Evolutionary conservation across 23 tunicate genomes (phyloP).

Genomic region (Botrylloides violaceus): DNA sequence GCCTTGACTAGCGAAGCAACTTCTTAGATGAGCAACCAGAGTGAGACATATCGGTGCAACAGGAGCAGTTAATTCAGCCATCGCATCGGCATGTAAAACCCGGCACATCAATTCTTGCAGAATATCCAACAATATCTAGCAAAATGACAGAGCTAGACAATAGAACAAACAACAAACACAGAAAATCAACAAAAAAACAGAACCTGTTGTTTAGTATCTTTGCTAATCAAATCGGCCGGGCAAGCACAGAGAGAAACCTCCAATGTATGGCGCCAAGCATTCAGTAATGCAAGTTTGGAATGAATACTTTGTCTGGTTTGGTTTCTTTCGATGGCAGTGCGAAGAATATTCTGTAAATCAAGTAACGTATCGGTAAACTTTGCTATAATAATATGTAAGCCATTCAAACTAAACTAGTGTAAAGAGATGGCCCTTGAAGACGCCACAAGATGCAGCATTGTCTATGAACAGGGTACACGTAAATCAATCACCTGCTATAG

Average conservation of each 20-base stretch:
- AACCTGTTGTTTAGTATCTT: conserved; percentile 56
- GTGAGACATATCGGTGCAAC: conserved; percentile 51
- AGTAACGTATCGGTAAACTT: too few species aligned
- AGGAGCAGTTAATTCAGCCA: conserved; percentile 58
- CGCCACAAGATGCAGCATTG: too few species aligned
- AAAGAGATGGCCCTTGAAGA: too few species aligned
- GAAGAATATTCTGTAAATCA: conserved; percentile 55
- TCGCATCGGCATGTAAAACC: conserved; percentile 32
- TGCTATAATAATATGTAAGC: too few species aligned
- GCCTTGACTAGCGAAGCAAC: conserved; percentile 14
- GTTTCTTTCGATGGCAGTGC: conserved; percentile 61
- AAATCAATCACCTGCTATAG: too few species aligned
- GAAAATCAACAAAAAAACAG: neutral
- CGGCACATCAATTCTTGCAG: conserved; percentile 45
- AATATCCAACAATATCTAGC: conserved; percentile 45
- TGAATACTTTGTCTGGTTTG: conserved; percentile 59
- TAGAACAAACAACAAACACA: neutral
- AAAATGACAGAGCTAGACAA: neutral
- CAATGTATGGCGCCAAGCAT: conserved; percentile 68
- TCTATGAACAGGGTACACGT: too few species aligned
- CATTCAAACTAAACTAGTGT: too few species aligned
- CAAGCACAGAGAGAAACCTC: conserved; percentile 64
- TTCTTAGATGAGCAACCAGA: conserved; percentile 50
- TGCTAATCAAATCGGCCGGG: conserved; percentile 55
- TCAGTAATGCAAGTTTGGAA: conserved; percentile 64